Evolutionary conservation across 2,113 vertebrate genomes (phyloP), one percentile per base, ranked within the genome.

Genomic region (Atherinomorus stipes): DNA sequence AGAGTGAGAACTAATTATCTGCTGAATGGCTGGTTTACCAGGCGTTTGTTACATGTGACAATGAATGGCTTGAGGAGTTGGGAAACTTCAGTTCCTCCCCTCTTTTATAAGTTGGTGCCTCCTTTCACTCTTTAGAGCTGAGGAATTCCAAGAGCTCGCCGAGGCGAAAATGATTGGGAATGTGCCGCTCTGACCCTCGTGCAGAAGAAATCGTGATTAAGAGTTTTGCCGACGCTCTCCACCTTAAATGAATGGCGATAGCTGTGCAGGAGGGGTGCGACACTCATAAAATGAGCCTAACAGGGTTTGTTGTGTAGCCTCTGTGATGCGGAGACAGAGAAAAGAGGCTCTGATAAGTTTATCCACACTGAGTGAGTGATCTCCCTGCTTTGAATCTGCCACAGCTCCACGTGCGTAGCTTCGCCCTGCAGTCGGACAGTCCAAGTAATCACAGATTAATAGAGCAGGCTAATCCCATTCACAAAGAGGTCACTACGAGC

Each of bases 161-260:
- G 74, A 93, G 90, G 94, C 93, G 88, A 86, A 87, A 86, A 74
- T 47, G 50, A 92, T 93, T 69, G 81, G 93, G 94, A 95, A 94
- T 93, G 93, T 86, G 90, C 91, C 76, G 88, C 76, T 83, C 69
- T 87, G 92, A 93, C 90, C 91, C 69, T 81, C 40, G 87, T 40
- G 62, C 71, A 81, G 78, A 64, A 64, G 58, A 82, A 79, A 71
- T 70, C 57, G 77, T 83, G 79, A 89, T 90, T 62, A 92, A 85
- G 77, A 63, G 38, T 89, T 90, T 92, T 50, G 19, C 8, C 13
- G 10, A 31, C 15, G 15, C 58, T 42, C 21, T 25, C 28, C 7
- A 47, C 19, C 44, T 19, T n/a, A 26, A 34, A 11, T 49, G 61
- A 49, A 49, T 49, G 11, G 74, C 65, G 74, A 45, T 57, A 15